Percentiles rank a stretch among this genome's conserved stretches.
phyloP scores from a whole-genome alignment of 2,888 invertebrate species.

The Bugula neritina region DNA sequence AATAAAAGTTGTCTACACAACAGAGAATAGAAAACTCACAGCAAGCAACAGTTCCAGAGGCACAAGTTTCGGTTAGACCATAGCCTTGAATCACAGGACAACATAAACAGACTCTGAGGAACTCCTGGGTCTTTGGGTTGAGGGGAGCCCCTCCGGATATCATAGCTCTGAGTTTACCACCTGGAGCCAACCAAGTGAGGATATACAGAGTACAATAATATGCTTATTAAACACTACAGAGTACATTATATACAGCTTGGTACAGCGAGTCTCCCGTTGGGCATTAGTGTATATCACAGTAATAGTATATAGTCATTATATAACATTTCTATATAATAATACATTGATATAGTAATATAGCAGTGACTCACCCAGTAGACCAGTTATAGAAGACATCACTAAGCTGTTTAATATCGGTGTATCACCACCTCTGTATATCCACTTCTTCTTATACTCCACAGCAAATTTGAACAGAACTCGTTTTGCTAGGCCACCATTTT shows the following conservation, averaged over 20 bases:
- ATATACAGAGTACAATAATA: neutral
- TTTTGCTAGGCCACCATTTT: constrained; percentile 68
- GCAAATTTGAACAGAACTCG: constrained; percentile 87
- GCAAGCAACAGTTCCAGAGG: constrained; percentile 64
- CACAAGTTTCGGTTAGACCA: constrained; percentile 93
- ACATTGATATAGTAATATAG: neutral
- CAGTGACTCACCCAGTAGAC: neutral
- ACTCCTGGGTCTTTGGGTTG: constrained; percentile 88
- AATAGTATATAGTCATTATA: too few species aligned
- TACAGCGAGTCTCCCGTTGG: neutral
- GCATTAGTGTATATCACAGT: neutral
- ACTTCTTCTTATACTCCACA: constrained; percentile 82
- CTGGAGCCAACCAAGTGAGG: constrained; percentile 51
- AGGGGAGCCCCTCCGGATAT: constrained; percentile 92
- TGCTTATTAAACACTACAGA: neutral
- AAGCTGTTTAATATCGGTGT: constrained; percentile 57
- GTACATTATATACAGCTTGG: neutral
- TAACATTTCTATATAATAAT: too few species aligned
- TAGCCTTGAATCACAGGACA: constrained; percentile 86
- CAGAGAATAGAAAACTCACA: constrained; percentile 21
- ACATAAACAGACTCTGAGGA: constrained; percentile 84
- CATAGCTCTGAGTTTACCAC: constrained; percentile 80
- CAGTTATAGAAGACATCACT: constrained; percentile 29
- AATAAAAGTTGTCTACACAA: too few species aligned
- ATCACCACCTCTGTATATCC: constrained; percentile 63